A percentile compares a stretch with the other conserved stretches of the same genome.
These are phyloP conservation scores for Danionella dracula DNA, from an alignment of 2,797 vertebrate genomes.

Conservation along the genomic window DNA sequence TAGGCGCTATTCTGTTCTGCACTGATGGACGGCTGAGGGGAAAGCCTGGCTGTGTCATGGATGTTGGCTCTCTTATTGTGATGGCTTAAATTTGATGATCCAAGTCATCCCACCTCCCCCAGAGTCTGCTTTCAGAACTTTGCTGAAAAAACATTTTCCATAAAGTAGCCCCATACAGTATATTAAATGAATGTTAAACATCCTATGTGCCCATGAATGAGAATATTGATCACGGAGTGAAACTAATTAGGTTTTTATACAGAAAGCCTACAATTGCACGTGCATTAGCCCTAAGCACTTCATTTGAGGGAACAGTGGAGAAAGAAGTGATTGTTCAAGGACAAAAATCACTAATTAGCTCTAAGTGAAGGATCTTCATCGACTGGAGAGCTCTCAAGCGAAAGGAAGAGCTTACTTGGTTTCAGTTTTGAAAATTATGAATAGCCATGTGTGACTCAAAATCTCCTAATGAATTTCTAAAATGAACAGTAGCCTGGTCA, in stretches of 20 bases:
- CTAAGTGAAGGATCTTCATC: constrained; percentile 72
- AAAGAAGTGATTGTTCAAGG: constrained; percentile 74
- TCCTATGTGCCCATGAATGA: background rate
- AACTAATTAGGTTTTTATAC: background rate
- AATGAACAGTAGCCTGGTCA: background rate
- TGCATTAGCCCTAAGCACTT: constrained; percentile 71
- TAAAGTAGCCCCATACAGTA: background rate
- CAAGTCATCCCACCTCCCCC: constrained; percentile 39
- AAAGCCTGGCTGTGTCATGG: constrained; percentile 60
- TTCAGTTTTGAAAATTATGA: background rate
- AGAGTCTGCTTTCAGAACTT: background rate
- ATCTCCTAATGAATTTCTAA: background rate
- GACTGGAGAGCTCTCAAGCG: constrained; percentile 78
- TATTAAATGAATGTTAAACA: background rate
- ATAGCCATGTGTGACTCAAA: background rate
- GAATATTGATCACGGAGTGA: constrained; percentile 12
- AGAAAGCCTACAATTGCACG: constrained; percentile 35
- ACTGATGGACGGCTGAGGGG: constrained; percentile 56
- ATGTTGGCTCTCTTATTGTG: constrained; percentile 58
- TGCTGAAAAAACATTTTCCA: background rate
- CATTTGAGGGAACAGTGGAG: constrained; percentile 88
- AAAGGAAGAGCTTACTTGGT: constrained; percentile 40
- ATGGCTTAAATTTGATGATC: constrained; percentile 32
- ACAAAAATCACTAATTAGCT: constrained; percentile 97
- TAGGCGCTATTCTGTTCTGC: constrained; percentile 69